Evolutionary conservation across 2,888 invertebrate species (phyloP).

Genomic region (Cantharis lateralis): DNA sequence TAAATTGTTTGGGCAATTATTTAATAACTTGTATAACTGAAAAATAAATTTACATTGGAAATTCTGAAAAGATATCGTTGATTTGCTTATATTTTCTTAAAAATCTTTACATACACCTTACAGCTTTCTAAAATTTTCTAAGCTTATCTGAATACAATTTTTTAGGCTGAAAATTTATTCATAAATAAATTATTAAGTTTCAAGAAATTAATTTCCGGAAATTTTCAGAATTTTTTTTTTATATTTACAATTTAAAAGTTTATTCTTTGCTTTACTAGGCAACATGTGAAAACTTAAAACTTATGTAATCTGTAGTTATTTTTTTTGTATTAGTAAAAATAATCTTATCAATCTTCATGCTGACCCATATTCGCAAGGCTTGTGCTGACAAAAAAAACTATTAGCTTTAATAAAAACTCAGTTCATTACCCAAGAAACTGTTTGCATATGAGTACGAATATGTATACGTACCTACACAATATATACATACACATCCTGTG

Average conservation of each 20-base stretch:
- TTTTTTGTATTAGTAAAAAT: neutral
- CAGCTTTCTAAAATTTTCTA: too few species aligned
- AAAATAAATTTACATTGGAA: too few species aligned
- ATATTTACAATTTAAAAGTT: neutral
- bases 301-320: neutral
- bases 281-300: neutral
- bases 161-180: too few species aligned
- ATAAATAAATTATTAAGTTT: too few species aligned
- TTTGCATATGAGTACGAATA: conserved; percentile 1
- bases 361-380: neutral
- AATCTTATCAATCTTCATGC: neutral
- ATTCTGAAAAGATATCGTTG: too few species aligned
- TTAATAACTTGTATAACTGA: too few species aligned
- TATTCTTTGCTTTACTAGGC: neutral
- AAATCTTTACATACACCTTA: too few species aligned
- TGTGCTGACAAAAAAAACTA: conserved; percentile 11
- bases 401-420: conserved; percentile 3
- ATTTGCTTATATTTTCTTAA: too few species aligned
- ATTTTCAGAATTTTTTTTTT: neutral
- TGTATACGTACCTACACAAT: conserved; percentile 11
- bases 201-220: neutral
- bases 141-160: too few species aligned
- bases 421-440: neutral
- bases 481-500: conserved; percentile 32
- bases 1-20: too few species aligned